Evolutionary conservation across 2,113 vertebrate genomes (phyloP).

Genomic region (Genyomyrus donnyi): DNA sequence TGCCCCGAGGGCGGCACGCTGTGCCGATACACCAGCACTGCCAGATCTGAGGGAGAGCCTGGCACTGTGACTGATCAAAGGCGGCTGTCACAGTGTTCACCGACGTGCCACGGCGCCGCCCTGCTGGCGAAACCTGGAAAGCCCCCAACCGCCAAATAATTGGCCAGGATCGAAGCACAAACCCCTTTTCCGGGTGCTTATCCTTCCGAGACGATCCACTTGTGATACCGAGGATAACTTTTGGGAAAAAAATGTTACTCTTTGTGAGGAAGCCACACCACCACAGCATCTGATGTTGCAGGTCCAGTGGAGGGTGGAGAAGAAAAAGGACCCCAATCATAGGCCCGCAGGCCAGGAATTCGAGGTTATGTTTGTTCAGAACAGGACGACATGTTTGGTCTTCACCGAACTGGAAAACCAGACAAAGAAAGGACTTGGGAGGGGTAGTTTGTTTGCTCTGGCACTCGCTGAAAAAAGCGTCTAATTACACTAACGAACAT

Average conservation of each 20-base stretch:
- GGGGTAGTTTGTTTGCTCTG: neutral
- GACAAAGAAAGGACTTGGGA: neutral
- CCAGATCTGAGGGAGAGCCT: neutral
- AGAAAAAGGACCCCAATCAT: neutral
- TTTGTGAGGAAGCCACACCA: neutral
- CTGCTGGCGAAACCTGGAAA: neutral
- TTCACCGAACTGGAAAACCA: neutral
- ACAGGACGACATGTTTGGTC: neutral
- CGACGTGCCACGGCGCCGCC: neutral
- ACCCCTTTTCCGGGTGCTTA: neutral
- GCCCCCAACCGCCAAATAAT: neutral
- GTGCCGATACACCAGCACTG: neutral
- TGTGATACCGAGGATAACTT: neutral
- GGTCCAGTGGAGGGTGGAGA: neutral
- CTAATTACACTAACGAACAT: constrained; percentile 13
- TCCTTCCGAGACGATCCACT: neutral
- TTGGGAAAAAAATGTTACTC: neutral
- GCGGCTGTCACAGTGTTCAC: neutral
- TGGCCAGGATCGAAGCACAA: neutral
- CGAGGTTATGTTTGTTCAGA: neutral
- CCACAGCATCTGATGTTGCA: neutral
- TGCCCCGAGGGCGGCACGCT: neutral
- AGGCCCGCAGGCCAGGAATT: neutral
- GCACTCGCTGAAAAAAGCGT: neutral
- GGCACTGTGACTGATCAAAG: neutral